These are phyloP conservation scores for Himalopsyche kuldschensis DNA, from an alignment of 2,888 invertebrate species.

Conservation along the genomic window DNA sequence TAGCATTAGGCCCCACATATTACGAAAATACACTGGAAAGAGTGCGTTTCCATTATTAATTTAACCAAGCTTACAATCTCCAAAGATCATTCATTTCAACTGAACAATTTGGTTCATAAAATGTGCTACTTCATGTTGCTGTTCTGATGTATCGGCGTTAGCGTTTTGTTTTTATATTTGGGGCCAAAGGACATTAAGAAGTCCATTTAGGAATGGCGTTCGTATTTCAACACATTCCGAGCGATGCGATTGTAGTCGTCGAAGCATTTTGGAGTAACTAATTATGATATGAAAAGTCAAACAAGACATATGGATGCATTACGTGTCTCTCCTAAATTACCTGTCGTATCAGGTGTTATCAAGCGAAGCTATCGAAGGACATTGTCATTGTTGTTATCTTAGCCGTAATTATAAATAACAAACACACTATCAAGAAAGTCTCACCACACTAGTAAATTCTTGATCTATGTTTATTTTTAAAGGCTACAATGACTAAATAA, in stretches of 20 bases:
- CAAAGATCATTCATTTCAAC: no score
- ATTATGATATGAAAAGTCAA: background rate
- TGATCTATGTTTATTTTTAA: no score
- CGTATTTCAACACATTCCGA: background rate
- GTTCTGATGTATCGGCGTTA: background rate
- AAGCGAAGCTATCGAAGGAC: background rate
- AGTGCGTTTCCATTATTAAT: no score
- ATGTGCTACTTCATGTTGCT: background rate
- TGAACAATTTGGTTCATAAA: background rate
- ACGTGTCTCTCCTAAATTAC: background rate
- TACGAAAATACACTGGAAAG: no score
- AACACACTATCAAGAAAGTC: no score
- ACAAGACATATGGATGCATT: background rate
- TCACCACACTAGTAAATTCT: no score
- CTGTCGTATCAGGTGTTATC: background rate
- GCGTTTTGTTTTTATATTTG: background rate
- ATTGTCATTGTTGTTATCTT: no score
- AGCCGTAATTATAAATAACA: no score
- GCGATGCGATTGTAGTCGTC: background rate
- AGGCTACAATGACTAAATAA: no score
- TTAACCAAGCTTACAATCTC: no score
- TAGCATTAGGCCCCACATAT: no score
- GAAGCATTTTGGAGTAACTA: background rate
- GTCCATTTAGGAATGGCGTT: background rate
- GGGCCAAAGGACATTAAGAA: background rate